Percentiles rank a stretch among this genome's conserved stretches.
phyloP scores from a whole-genome alignment of 2,888 invertebrate genomes.

The Neoscelio sp. region DNA sequence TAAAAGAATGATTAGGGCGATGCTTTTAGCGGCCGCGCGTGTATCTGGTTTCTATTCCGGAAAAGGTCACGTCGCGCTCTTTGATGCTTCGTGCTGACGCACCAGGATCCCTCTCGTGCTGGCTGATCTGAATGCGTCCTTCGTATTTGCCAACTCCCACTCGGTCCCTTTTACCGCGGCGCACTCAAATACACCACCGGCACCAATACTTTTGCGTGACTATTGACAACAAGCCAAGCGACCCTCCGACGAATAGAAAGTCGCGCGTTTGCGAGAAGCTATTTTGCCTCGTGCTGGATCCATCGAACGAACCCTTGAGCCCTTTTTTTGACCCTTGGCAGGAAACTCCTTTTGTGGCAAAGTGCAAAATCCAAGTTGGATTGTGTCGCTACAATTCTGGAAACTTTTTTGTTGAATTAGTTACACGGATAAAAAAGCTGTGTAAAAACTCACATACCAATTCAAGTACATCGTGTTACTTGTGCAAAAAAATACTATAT shows the following conservation, averaged over 20 bases:
- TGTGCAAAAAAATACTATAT: too few species aligned
- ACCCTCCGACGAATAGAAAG: constrained; percentile 62
- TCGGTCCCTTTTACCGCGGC: constrained; percentile 57
- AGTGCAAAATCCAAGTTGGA: constrained; percentile 27
- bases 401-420: constrained; percentile 1
- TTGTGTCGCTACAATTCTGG: not conserved
- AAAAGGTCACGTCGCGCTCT: constrained; percentile 74
- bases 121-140: constrained; percentile 80
- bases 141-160: constrained; percentile 75
- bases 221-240: constrained; percentile 58
- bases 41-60: constrained; percentile 73
- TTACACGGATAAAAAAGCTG: too few species aligned
- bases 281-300: not conserved
- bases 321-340: constrained; percentile 30
- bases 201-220: constrained; percentile 43
- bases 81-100: constrained; percentile 79
- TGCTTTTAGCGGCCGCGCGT: constrained; percentile 58
- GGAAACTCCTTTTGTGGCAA: constrained; percentile 44
- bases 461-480: too few species aligned
- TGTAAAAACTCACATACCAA: too few species aligned
- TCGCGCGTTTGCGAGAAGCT: constrained; percentile 32
- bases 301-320: constrained; percentile 4
- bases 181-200: constrained; percentile 56
- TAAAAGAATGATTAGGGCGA: constrained; percentile 63
- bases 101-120: constrained; percentile 71